These are phyloP conservation scores for Capricornis sumatraensis DNA, from an alignment of 2,113 vertebrate species.

Conservation along the genomic window DNA sequence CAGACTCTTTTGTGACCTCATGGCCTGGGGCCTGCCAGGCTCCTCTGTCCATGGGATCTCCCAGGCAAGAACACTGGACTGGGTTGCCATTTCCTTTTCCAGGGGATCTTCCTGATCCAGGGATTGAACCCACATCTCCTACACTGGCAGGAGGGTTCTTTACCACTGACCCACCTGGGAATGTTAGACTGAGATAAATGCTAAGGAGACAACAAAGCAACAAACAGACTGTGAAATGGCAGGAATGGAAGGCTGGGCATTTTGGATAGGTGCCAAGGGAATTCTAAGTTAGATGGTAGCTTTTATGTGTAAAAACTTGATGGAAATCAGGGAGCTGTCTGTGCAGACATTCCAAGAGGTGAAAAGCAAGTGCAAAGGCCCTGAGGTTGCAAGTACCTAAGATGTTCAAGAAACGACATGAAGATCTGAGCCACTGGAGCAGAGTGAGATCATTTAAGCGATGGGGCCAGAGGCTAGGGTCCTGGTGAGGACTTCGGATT, in stretches of 20 bases:
- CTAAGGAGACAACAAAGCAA: neutral
- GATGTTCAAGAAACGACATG: neutral
- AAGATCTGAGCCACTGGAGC: neutral
- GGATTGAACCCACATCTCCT: neutral
- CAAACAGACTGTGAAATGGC: neutral
- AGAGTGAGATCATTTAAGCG: neutral
- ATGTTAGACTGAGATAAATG: neutral
- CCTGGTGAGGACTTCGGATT: neutral
- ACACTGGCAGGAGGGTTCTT: neutral
- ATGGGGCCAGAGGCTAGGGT: neutral
- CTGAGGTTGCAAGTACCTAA: neutral
- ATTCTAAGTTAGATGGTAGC: neutral
- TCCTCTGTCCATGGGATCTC: neutral
- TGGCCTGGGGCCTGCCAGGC: neutral
- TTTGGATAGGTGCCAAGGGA: neutral
- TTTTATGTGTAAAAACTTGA: neutral
- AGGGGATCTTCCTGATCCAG: neutral
- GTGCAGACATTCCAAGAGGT: neutral
- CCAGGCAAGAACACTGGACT: neutral
- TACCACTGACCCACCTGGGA: neutral
- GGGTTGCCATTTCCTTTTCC: neutral
- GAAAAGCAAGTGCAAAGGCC: neutral
- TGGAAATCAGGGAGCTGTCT: neutral
- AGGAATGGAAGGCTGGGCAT: neutral
- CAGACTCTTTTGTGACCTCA: neutral